phyloP scores from a whole-genome alignment of 2,888 invertebrate genomes.

The Sminthurinus aureus region DNA sequence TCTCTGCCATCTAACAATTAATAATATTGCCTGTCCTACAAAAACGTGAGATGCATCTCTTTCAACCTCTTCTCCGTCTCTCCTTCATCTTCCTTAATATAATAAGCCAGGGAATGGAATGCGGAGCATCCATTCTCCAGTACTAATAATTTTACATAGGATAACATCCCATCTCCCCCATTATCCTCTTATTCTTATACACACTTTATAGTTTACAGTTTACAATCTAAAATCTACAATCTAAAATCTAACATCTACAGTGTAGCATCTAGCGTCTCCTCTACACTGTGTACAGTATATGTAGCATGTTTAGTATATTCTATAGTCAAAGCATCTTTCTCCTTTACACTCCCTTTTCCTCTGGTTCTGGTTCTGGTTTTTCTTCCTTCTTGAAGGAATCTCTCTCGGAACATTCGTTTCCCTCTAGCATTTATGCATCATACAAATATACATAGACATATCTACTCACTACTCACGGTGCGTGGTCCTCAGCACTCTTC shows the following conservation, averaged over 20 bases:
- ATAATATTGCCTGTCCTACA: conserved; percentile 60
- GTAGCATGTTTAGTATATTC: too few relatives aligned
- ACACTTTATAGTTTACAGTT: conserved; percentile 20
- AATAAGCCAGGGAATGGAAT: conserved; percentile 56
- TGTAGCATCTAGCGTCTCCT: too few relatives aligned
- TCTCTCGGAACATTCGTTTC: background rate
- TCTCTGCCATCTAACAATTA: conserved; percentile 58
- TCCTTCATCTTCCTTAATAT: conserved; percentile 44
- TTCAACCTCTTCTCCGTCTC: conserved; percentile 14
- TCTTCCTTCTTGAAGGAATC: conserved; percentile 19
- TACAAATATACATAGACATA: background rate
- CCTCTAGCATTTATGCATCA: conserved; percentile 31
- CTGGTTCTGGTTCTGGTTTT: background rate
- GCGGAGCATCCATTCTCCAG: background rate
- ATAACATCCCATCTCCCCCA: conserved; percentile 49
- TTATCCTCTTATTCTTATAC: conserved; percentile 25
- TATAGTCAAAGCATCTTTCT: background rate
- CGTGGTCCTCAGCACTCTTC: background rate
- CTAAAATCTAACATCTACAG: background rate
- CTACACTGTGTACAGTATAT: too few relatives aligned
- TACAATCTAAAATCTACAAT: background rate
- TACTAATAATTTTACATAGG: conserved; percentile 58
- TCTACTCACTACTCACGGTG: background rate
- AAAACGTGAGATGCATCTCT: conserved; percentile 60
- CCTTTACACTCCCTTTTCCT: background rate